Evolutionary conservation across 2,797 vertebrate species (phyloP).

Genomic region (Neosilurus hyrtlii): DNA sequence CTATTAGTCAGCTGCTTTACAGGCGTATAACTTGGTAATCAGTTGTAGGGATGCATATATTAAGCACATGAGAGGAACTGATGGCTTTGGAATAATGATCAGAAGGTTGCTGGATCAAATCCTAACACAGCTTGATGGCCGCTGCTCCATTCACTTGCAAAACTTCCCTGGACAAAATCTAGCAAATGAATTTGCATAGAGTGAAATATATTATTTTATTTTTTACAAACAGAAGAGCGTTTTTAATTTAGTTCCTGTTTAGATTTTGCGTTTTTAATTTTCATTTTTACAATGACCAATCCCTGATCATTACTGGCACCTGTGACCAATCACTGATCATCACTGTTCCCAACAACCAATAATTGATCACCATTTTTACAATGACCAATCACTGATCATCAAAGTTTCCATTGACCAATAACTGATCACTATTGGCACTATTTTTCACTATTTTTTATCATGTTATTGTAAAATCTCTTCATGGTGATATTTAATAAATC

Average conservation of each 20-base stretch:
- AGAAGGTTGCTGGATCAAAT: background rate
- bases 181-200: background rate
- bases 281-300: background rate
- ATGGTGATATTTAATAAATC: no score
- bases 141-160: background rate
- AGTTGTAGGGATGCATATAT: background rate
- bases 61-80: background rate
- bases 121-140: background rate
- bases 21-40: background rate
- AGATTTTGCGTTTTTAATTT: no score
- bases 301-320: background rate
- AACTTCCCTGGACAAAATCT: background rate
- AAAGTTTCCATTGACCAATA: no score
- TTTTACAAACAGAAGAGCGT: background rate
- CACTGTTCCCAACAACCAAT: background rate
- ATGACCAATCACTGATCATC: background rate
- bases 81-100: background rate
- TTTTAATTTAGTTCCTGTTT: no score
- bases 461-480: background rate
- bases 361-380: background rate
- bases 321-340: background rate
- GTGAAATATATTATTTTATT: background rate
- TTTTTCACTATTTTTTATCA: background rate
- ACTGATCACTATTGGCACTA: background rate
- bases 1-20: slow-evolving; percentile 1